A percentile compares a stretch with the other conserved stretches of the same genome.
Conservation (phyloP, 1,140 invertebrate genomes). For the Papilio dardanus region DNA sequence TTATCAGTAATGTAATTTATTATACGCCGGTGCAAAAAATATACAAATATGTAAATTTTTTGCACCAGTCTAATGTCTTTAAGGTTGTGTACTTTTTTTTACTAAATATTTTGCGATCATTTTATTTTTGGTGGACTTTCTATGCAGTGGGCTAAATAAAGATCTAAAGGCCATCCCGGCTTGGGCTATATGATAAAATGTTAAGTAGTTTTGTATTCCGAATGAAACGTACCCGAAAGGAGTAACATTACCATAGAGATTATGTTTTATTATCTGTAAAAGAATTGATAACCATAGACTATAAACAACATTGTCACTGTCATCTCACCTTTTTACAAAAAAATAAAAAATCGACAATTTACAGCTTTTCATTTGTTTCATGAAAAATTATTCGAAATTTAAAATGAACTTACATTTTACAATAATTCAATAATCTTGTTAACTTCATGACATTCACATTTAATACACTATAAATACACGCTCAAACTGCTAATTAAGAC, state of each 20-base stretch:
- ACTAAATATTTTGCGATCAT: too few species aligned
- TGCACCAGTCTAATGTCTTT: too few species aligned
- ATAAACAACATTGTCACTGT: not conserved
- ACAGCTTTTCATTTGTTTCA: not conserved
- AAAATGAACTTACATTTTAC: not conserved
- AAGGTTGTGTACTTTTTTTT: too few species aligned
- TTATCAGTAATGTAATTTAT: not conserved
- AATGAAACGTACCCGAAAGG: not conserved
- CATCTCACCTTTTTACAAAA: not conserved
- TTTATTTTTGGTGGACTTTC: too few species aligned
- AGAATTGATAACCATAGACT: not conserved
- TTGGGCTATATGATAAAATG: not conserved
- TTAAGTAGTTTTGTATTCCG: not conserved
- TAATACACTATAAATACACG: not conserved
- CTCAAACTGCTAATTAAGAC: too few species aligned
- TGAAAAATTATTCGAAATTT: not conserved
- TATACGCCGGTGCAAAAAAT: not conserved
- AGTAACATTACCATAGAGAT: not conserved
- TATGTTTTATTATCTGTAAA: not conserved
- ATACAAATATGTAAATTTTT: too few species aligned
- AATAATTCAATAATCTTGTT: not conserved
- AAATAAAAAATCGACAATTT: not conserved
- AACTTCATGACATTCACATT: not conserved
- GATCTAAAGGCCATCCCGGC: too few species aligned
- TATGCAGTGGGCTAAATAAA: too few species aligned